phyloP scores from a whole-genome alignment of 2,797 vertebrate species.

The Pelochelys cantorii region DNA sequence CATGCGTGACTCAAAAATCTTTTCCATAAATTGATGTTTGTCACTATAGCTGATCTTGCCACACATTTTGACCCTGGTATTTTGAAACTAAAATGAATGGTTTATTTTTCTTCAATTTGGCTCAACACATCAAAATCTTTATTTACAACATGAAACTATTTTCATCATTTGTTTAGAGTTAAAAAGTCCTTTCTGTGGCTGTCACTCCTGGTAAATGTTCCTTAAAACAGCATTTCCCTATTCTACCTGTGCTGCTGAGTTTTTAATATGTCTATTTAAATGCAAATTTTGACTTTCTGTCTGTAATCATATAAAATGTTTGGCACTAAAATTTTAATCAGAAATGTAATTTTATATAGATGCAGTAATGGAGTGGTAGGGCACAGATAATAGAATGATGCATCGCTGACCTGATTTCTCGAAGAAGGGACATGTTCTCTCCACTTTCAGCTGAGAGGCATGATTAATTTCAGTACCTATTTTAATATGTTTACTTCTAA shows the following conservation, averaged over 20 bases:
- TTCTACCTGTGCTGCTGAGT: slow-evolving; percentile 63
- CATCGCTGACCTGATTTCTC: not conserved
- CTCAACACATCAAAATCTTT: slow-evolving; percentile 7
- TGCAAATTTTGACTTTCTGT: slow-evolving; percentile 86
- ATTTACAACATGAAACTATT: slow-evolving; percentile 49
- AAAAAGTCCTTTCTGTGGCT: slow-evolving; percentile 31
- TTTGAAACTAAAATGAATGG: not conserved
- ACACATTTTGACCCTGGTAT: not conserved
- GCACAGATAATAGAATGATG: slow-evolving; percentile 35
- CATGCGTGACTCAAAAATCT: not conserved
- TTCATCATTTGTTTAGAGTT: slow-evolving; percentile 16
- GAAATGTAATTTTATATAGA: slow-evolving; percentile 76
- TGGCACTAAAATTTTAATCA: slow-evolving; percentile 82
- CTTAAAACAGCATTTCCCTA: slow-evolving; percentile 67
- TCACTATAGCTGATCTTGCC: not conserved
- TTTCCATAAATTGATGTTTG: not conserved
- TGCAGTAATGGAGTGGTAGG: slow-evolving; percentile 56
- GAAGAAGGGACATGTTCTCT: not conserved
- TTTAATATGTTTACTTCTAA: not conserved
- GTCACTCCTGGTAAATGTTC: slow-evolving; percentile 50
- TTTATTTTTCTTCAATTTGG: not conserved
- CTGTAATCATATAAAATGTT: slow-evolving; percentile 81
- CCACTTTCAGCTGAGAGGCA: not conserved
- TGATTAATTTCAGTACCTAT: not conserved
- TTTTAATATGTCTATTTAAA: slow-evolving; percentile 85